Percentiles rank a stretch among this genome's conserved stretches.
phyloP scores from a whole-genome alignment of 2,888 invertebrate genomes.

The Zeuzera pyrina region DNA sequence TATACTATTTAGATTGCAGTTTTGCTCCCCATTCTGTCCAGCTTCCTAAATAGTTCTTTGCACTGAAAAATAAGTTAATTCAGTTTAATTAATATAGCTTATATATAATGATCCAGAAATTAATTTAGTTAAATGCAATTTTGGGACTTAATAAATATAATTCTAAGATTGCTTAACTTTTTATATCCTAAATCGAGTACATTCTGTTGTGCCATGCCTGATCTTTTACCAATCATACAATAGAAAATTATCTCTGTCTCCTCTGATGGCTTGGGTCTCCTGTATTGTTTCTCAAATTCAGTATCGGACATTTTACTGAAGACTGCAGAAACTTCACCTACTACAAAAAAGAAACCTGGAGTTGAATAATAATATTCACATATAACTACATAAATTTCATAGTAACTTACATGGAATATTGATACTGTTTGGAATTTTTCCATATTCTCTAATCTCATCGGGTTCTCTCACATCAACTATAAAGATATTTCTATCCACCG shows the following conservation, averaged over 20 bases:
- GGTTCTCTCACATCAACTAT: slow-evolving; percentile 86
- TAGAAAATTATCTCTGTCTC: slow-evolving; percentile 77
- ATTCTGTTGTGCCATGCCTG: slow-evolving; percentile 74
- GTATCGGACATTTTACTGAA: slow-evolving; percentile 55
- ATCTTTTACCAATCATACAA: slow-evolving; percentile 79
- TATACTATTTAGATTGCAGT: no score
- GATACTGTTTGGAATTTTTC: slow-evolving; percentile 80
- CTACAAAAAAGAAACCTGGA: slow-evolving; percentile 49
- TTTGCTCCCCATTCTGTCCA: slow-evolving; percentile 72
- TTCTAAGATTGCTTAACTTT: slow-evolving; percentile 58
- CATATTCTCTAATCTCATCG: slow-evolving; percentile 78
- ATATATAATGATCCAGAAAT: background rate
- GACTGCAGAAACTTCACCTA: slow-evolving; percentile 59
- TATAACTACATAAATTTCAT: background rate
- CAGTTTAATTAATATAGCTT: background rate
- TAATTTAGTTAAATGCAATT: background rate
- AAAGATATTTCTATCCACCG: slow-evolving; percentile 34
- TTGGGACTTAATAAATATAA: background rate
- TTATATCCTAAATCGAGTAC: slow-evolving; percentile 72
- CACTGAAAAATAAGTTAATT: slow-evolving; percentile 45
- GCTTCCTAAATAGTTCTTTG: slow-evolving; percentile 72
- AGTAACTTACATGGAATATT: slow-evolving; percentile 80
- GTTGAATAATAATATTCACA: background rate
- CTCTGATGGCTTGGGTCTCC: slow-evolving; percentile 71
- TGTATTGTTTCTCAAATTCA: slow-evolving; percentile 72